Conservation (phyloP, 2,113 vertebrate genomes). For the Sorex araneus region DNA sequence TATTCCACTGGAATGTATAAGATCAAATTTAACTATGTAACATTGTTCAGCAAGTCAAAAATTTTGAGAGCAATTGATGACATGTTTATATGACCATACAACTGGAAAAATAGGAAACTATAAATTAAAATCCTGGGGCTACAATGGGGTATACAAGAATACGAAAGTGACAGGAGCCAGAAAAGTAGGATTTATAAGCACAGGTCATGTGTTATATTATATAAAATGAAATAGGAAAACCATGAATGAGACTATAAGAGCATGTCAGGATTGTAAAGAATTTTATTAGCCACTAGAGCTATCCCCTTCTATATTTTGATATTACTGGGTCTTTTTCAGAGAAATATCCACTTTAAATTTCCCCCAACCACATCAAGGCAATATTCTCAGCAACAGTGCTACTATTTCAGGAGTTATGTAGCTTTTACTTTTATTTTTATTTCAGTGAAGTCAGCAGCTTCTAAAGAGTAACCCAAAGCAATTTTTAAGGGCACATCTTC, state of each 20-base stretch:
- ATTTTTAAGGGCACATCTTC: slow-evolving; percentile 56
- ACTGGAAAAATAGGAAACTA: not conserved
- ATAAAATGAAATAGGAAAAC: slow-evolving; percentile 76
- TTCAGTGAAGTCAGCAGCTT: slow-evolving; percentile 76
- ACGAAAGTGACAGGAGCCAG: slow-evolving; percentile 24
- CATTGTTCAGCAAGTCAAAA: not conserved
- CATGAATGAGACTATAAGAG: slow-evolving; percentile 73
- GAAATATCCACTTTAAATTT: slow-evolving; percentile 74
- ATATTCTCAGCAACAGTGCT: slow-evolving; percentile 68
- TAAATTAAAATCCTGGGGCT: not conserved
- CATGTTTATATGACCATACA: not conserved
- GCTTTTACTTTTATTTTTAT: slow-evolving; percentile 78
- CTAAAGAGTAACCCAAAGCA: slow-evolving; percentile 50
- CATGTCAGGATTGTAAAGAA: slow-evolving; percentile 70
- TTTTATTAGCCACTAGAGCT: slow-evolving; percentile 77
- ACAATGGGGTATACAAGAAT: not conserved
- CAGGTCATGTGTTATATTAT: slow-evolving; percentile 52
- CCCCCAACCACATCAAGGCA: slow-evolving; percentile 52
- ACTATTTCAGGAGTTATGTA: slow-evolving; percentile 67
- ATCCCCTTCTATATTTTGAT: slow-evolving; percentile 73
- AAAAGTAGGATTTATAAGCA: slow-evolving; percentile 57
- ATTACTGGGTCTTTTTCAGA: slow-evolving; percentile 67
- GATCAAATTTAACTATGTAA: not conserved
- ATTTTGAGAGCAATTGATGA: not conserved
- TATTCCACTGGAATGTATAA: not conserved